phyloP scores from a whole-genome alignment of 2,797 vertebrate species.

The Sphenodon punctatus region DNA sequence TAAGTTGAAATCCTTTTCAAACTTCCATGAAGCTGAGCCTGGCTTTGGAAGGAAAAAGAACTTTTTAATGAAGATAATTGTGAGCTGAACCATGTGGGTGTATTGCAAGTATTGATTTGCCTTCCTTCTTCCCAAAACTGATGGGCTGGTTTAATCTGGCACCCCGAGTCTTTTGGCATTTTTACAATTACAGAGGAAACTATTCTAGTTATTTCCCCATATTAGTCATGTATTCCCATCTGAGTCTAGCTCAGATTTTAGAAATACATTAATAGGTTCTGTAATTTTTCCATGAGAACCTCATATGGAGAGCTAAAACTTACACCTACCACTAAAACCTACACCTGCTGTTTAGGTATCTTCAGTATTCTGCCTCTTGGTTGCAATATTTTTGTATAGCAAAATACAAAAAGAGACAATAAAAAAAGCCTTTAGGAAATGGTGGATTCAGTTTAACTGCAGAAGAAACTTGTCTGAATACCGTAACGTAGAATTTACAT shows the following conservation, averaged over 20 bases:
- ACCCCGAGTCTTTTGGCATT: not conserved
- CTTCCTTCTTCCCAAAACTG: not conserved
- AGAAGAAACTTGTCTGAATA: conserved; percentile 8
- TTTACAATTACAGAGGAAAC: not conserved
- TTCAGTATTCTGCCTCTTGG: not conserved
- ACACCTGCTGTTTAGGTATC: too few relatives aligned
- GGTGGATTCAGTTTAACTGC: not conserved
- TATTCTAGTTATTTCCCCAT: not conserved
- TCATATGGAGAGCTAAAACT: too few relatives aligned
- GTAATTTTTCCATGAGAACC: too few relatives aligned
- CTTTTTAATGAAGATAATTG: not conserved
- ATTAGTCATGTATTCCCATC: too few relatives aligned
- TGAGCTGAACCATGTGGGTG: not conserved
- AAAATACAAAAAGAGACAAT: not conserved
- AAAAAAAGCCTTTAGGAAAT: not conserved
- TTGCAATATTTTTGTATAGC: not conserved
- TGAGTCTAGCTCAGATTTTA: not conserved
- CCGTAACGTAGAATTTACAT: conserved; percentile 35
- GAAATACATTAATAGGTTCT: not conserved
- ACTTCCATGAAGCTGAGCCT: too few relatives aligned
- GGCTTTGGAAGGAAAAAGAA: too few relatives aligned
- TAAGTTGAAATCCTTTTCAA: too few relatives aligned
- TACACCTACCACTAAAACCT: too few relatives aligned
- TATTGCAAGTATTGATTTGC: not conserved
- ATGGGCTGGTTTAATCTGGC: not conserved